Conservation (phyloP, 2,888 invertebrate genomes). For the Punctoribates punctum region DNA sequence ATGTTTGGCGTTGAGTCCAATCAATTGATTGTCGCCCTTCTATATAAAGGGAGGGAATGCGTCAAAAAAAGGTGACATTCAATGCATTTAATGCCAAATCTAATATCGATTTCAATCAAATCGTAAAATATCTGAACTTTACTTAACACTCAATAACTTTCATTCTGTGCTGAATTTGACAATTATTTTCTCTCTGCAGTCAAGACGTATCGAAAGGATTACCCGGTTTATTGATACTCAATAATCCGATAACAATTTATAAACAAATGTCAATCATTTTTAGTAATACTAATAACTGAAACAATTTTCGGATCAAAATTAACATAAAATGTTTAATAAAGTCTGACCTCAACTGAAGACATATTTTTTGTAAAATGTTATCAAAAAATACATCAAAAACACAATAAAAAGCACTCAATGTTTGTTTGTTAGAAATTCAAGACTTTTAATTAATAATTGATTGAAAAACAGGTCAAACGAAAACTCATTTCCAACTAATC, state of each 20-base stretch:
- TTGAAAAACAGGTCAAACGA: not conserved
- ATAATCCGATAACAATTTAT: constrained; percentile 21
- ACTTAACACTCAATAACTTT: too few species aligned
- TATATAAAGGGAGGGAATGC: constrained; percentile 8
- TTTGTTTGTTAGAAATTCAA: not conserved
- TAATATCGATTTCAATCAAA: not conserved
- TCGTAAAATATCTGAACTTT: not conserved
- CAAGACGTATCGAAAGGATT: constrained; percentile 13
- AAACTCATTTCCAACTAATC: not conserved
- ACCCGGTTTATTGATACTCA: not conserved
- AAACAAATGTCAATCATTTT: constrained; percentile 31
- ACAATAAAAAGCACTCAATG: not conserved
- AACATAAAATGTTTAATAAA: not conserved
- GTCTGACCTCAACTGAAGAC: too few species aligned
- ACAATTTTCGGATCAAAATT: not conserved
- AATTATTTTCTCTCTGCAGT: not conserved
- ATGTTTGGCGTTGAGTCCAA: constrained; percentile 28
- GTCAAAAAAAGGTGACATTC: constrained; percentile 18
- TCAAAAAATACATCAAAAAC: not conserved
- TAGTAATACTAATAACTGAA: constrained; percentile 18
- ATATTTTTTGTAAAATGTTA: too few species aligned
- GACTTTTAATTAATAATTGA: not conserved
- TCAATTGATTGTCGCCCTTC: constrained; percentile 27
- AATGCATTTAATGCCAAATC: not conserved
- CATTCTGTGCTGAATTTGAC: too few species aligned